Conservation (phyloP, 2,888 invertebrate species). For the Siphonodentalium dalli region DNA sequence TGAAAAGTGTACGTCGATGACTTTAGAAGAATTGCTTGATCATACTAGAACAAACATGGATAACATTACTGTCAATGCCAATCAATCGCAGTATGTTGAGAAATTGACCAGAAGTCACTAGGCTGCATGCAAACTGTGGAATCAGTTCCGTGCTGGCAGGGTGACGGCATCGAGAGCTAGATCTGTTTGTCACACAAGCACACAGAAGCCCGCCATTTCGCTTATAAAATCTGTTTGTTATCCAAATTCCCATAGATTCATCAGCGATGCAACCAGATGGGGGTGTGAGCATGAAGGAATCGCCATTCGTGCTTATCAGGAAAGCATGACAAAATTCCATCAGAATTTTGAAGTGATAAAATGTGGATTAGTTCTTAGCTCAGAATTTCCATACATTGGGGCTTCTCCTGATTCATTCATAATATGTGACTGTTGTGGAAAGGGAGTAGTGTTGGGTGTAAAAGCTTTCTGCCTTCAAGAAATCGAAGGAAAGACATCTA, state of each 20-base stretch:
- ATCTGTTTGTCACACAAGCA: constrained; percentile 9
- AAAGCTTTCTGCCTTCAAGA: constrained; percentile 2
- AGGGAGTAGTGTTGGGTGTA: not conserved
- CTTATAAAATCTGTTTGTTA: constrained; percentile 24
- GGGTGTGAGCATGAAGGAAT: constrained; percentile 20
- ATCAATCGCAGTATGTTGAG: not conserved
- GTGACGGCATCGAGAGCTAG: constrained; percentile 21
- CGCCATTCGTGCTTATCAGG: constrained; percentile 5
- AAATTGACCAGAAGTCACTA: constrained; percentile 2
- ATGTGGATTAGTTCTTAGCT: constrained; percentile 19
- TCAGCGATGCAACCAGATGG: constrained; percentile 23
- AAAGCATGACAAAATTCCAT: constrained; percentile 4
- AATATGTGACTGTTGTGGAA: constrained; percentile 27
- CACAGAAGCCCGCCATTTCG: constrained; percentile 3
- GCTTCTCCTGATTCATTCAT: constrained; percentile 30
- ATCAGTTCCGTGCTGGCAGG: constrained; percentile 15
- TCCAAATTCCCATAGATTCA: constrained; percentile 12
- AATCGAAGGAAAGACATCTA: not conserved
- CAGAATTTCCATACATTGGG: constrained; percentile 19
- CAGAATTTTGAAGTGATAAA: constrained; percentile 11
- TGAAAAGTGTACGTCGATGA: no score
- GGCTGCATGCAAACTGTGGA: constrained; percentile 10
- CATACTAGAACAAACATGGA: no score
- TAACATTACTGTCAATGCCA: not conserved
- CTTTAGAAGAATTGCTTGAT: no score